These are phyloP conservation scores for Chironomus striatipennis DNA, from an alignment of 1,140 invertebrate species.

Conservation along the genomic window DNA sequence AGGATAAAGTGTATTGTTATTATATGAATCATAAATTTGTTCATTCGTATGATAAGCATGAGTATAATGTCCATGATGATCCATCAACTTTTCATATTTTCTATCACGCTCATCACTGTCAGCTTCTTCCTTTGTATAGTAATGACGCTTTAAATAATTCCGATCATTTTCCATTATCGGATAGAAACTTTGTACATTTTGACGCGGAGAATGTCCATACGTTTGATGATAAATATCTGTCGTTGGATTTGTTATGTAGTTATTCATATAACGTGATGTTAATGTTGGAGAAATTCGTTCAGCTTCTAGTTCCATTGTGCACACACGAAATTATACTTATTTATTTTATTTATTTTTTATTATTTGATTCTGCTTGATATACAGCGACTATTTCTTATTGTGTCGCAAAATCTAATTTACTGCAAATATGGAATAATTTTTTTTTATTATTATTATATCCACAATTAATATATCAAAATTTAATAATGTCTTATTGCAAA, in stretches of 20 bases:
- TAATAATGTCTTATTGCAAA: background rate
- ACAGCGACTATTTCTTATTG: background rate
- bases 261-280: conserved; percentile 12
- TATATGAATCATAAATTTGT: background rate
- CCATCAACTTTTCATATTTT: conserved; percentile 11
- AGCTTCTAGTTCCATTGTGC: conserved; percentile 2
- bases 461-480: conserved; percentile 2
- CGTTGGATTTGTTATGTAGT: background rate
- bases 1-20: conserved; percentile 14
- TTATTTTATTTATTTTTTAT: too few species aligned
- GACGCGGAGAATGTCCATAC: conserved; percentile 2
- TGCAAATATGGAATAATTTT: background rate
- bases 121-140: background rate
- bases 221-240: conserved; percentile 10
- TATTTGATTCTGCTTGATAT: background rate
- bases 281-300: conserved; percentile 17
- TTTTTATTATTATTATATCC: background rate
- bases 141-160: conserved; percentile 18
- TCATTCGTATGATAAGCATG: conserved; percentile 17
- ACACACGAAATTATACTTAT: too few species aligned
- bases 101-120: conserved; percentile 1
- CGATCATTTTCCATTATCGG: conserved; percentile 17
- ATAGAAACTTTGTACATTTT: conserved; percentile 16
- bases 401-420: conserved; percentile 1
- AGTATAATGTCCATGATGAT: conserved; percentile 17